Evolutionary conservation across 1,140 invertebrate species (phyloP).

Genomic region (Trialeurodes vaporariorum): DNA sequence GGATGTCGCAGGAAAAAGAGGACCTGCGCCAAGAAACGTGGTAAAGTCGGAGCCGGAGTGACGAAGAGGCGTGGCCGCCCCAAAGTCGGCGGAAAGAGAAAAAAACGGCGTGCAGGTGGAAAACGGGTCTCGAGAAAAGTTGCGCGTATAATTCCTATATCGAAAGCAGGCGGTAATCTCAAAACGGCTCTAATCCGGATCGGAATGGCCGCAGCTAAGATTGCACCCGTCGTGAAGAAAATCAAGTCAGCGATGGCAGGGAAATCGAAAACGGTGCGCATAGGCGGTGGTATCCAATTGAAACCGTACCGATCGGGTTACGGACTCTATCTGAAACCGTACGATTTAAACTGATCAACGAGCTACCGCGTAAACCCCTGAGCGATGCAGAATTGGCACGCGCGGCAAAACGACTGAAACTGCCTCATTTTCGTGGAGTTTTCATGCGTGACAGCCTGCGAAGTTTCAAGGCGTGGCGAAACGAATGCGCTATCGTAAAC

Average conservation of each 20-base stretch:
- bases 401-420: neutral
- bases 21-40: too few relatives aligned
- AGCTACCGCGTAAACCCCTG: conserved; percentile 2
- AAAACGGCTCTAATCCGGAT: neutral
- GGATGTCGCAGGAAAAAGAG: neutral
- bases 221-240: neutral
- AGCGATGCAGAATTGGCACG: neutral
- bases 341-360: neutral
- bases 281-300: conserved; percentile 1
- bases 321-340: neutral
- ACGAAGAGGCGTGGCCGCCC: neutral
- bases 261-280: neutral
- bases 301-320: neutral
- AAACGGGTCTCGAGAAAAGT: neutral
- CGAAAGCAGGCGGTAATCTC: neutral
- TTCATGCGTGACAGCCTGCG: conserved; percentile 7
- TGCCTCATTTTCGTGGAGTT: conserved; percentile 9
- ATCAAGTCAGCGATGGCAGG: neutral
- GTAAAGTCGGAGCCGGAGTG: too few relatives aligned
- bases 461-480: neutral
- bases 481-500: conserved; percentile 6
- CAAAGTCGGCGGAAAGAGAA: neutral
- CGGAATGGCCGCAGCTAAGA: neutral
- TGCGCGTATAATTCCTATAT: neutral
- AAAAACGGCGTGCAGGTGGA: neutral